A percentile compares a stretch with the other conserved stretches of the same genome.
Conservation (phyloP, 1,140 invertebrate genomes). For the Drosophila nannoptera region DNA sequence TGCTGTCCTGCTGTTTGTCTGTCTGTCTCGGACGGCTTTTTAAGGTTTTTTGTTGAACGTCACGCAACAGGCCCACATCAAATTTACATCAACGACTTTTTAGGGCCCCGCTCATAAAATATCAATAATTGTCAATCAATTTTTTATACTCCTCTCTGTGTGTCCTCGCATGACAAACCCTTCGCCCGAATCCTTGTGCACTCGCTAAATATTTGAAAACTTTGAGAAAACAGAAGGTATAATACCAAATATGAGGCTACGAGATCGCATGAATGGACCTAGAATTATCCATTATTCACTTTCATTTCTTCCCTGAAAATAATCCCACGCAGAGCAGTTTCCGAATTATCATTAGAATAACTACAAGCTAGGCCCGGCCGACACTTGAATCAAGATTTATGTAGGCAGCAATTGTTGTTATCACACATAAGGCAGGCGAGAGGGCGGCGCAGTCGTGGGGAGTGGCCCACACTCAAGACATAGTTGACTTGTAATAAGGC, state of each 20-base stretch:
- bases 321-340: neutral
- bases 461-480: constrained; percentile 9
- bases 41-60: constrained; percentile 13
- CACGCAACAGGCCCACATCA: constrained; percentile 39
- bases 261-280: too few species aligned
- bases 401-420: constrained; percentile 45
- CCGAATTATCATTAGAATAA: constrained; percentile 29
- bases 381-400: constrained; percentile 54
- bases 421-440: neutral
- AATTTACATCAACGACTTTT: constrained; percentile 46
- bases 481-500: constrained; percentile 30
- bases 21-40: neutral
- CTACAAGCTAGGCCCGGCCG: neutral
- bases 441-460: too few species aligned
- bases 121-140: constrained; percentile 66
- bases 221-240: constrained; percentile 1
- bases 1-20: neutral
- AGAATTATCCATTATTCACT: too few species aligned
- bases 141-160: constrained; percentile 17
- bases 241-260: neutral
- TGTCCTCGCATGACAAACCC: constrained; percentile 22
- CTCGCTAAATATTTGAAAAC: constrained; percentile 15
- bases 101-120: constrained; percentile 52
- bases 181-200: neutral
- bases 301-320: neutral